These are phyloP conservation scores for Ametastegia equiseti DNA, from an alignment of 2,888 invertebrate genomes.

Conservation along the genomic window DNA sequence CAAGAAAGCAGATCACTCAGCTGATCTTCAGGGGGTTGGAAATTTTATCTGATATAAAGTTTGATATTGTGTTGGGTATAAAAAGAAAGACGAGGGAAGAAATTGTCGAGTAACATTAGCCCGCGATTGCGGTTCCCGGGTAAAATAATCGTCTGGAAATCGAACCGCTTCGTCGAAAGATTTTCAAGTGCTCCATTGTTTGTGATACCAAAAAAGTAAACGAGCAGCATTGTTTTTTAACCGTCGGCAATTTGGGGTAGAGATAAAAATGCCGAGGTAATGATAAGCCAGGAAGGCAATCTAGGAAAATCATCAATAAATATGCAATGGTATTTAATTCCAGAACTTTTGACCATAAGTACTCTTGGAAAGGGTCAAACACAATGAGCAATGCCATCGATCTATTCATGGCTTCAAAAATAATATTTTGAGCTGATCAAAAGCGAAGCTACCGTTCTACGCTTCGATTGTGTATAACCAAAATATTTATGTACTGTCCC, in stretches of 20 bases:
- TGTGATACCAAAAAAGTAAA: neutral
- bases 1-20: neutral
- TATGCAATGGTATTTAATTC: neutral
- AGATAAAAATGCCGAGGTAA: neutral
- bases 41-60: neutral
- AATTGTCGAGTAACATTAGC: neutral
- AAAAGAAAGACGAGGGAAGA: neutral
- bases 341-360: neutral
- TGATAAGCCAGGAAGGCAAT: constrained; percentile 19
- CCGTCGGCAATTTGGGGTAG: neutral
- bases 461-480: neutral
- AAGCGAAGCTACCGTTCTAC: neutral
- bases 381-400: neutral
- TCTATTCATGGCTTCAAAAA: neutral
- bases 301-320: constrained; percentile 2
- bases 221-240: constrained; percentile 5
- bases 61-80: neutral
- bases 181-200: constrained; percentile 6
- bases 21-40: neutral
- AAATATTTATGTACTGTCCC: neutral
- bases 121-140: neutral
- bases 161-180: neutral
- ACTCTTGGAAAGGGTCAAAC: neutral
- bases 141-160: neutral
- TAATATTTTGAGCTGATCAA: neutral